Evolutionary conservation across 2,113 vertebrate species (phyloP), one percentile per base, ranked within the genome.

Genomic region (Pontoporia blainvillei): DNA sequence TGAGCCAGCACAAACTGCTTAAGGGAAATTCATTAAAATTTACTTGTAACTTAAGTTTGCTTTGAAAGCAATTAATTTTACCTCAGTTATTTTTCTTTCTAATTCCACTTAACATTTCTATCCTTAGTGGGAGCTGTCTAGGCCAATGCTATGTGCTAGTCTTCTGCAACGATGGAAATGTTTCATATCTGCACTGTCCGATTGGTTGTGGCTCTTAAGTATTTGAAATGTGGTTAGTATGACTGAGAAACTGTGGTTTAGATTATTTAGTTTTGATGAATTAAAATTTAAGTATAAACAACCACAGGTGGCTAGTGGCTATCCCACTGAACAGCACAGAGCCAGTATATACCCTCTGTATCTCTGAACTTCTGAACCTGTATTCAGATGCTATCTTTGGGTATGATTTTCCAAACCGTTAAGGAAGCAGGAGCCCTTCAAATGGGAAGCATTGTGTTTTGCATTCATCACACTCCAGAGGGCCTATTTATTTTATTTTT

Each of bases 11-110:
- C 0, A 91, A 66, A 52, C 3, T 14, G 11, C 86, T 91, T 96
- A 86, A 97, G 59, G 10, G 11, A 88, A 95, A 44, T 91, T 87
- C 41, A 62, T 97, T 89, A 96, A 96, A 96, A 87, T 82, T 29
- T 69, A 34, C 3, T 27, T 88, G 69, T 62, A 92, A 66, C n/a
- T 41, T 36, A 91, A 91, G 13, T 46, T 76, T 73, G 25, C 2
- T 94, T 88, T 86, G 67, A 95, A 96, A 92, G 72, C 27, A 94
- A 79, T 79, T 95, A 85, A 94, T 71, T 91, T 54, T 64, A 61
- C 71, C 75, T 75, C 3, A 6, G n/a, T 83, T 83, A 83, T 93
- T 92, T 94, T 94, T 39, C 6, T 92, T 93, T 54, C 6, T 90
- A 69, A 90, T 20, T 67, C 49, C 59, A 59, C 8, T 93, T 88